Percentiles rank a stretch among this genome's conserved stretches.
Conservation (phyloP, 2,113 vertebrate species). For the Periophthalmus modestus region DNA sequence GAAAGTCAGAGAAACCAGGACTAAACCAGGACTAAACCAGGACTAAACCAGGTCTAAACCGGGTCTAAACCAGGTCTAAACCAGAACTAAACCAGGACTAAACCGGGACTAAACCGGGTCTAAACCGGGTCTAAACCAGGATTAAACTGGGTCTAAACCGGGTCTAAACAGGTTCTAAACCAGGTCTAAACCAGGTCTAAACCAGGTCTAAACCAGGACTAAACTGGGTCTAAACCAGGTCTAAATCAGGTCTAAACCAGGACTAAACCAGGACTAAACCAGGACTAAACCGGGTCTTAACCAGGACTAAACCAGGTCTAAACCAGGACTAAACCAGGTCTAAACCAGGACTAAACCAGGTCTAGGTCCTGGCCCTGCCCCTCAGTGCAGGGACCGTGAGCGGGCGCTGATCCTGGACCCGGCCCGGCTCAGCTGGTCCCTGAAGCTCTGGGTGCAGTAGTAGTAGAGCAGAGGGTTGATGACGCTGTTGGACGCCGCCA, state of each 20-base stretch:
- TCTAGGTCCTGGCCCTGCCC: neutral
- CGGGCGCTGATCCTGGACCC: neutral
- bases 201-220: neutral
- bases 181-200: neutral
- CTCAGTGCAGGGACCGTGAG: neutral
- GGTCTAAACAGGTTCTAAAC: neutral
- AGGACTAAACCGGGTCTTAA: neutral
- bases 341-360: neutral
- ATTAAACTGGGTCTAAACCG: neutral
- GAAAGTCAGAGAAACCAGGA: neutral
- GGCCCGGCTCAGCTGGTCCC: slow-evolving; percentile 12
- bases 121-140: neutral
- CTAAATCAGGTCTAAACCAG: neutral
- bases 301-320: neutral
- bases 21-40: neutral
- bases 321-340: neutral
- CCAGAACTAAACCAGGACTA: neutral
- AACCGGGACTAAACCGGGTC: neutral
- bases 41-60: neutral
- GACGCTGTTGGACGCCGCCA: slow-evolving; percentile 71
- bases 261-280: neutral
- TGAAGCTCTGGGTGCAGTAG: slow-evolving; percentile 69
- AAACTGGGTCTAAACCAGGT: neutral
- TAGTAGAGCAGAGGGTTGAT: slow-evolving; percentile 78
- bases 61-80: neutral